Base-by-base conservation (phyloP, 2,797 vertebrate species). In the Sarcoramphus papa region DNA sequence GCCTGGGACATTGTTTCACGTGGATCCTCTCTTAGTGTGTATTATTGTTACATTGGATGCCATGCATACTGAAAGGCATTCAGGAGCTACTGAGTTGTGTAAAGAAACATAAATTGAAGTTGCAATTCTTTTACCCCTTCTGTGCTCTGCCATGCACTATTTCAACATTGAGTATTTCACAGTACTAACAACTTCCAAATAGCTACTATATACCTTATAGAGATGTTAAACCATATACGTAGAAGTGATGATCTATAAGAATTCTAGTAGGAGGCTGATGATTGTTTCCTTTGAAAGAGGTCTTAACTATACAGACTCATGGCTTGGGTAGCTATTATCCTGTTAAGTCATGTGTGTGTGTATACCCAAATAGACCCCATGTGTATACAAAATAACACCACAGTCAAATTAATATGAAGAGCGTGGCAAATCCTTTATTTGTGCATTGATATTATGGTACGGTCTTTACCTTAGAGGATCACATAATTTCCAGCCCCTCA, bases 61-160 rank as follows among this genome's bases (percentile, higher is more conserved):
- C 9, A 3, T 0, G 0, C 12, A 9, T 21, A 17, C 3, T 0
- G 4, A 68, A 60, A 50, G 21, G 25, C 2, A 1, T 64, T 43
- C 30, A n/a, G 64, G 30, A 28, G 16, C 21, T 31, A 14, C 28
- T 47, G 60, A 27, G 19, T 14, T 59, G 17, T 72, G 48, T 70
- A 35, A 70, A 54, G 64, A 76, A 73, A 20, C 28, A 41, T 9
- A 51, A 25, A 72, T 0, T 37, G 43, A 91, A 45, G 27, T 24
- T 35, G 25, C 9, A 15, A 19, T 64, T 37, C 17, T 86, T 89
- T 76, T 43, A 22, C 9, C 17, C 14, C 7, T 65, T 89, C 33
- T 45, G 5, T 50, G 28, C 15, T 56, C 47, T 92, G 37, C 41
- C 4, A 2, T 37, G 19, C 11, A 4, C 33, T 72, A 4, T 84